Evolutionary conservation across 2,888 invertebrate species (phyloP).

Genomic region (Oasisia sp.): DNA sequence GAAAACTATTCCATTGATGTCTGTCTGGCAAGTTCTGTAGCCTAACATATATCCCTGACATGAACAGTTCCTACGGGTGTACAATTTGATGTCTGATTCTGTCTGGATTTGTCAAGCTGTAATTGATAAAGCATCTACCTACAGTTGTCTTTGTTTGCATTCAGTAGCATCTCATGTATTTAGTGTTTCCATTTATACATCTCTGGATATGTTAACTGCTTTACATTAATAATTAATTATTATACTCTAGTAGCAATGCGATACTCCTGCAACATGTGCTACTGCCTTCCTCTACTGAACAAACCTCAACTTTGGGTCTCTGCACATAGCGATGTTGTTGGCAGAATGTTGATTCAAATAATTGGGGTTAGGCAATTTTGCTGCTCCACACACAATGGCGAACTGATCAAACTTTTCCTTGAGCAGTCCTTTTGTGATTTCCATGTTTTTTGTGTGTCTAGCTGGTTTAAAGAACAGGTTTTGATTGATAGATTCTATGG

Average conservation of each 20-base stretch:
- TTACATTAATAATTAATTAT: too few species aligned
- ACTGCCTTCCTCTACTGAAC: not conserved
- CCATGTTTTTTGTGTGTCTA: not conserved
- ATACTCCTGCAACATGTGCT: not conserved
- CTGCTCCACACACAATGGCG: not conserved
- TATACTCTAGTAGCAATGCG: too few species aligned
- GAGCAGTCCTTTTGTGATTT: not conserved
- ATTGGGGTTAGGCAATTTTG: not conserved
- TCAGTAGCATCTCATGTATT: too few species aligned
- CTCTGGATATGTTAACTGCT: too few species aligned
- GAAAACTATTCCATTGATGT: not conserved
- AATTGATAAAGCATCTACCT: too few species aligned
- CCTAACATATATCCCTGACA: too few species aligned
- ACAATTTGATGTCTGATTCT: too few species aligned
- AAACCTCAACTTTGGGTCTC: not conserved
- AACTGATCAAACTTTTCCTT: not conserved
- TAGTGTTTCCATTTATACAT: too few species aligned
- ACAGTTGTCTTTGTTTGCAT: too few species aligned
- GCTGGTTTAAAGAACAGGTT: not conserved
- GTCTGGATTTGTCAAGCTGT: too few species aligned
- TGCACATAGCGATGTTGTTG: not conserved
- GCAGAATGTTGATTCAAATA: conserved; percentile 11
- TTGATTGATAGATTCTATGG: not conserved
- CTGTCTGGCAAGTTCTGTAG: not conserved
- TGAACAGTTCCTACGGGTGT: too few species aligned